Evolutionary conservation across 2,888 invertebrate species (phyloP), one percentile per base, ranked within the genome.

Genomic region (Noctua comes): DNA sequence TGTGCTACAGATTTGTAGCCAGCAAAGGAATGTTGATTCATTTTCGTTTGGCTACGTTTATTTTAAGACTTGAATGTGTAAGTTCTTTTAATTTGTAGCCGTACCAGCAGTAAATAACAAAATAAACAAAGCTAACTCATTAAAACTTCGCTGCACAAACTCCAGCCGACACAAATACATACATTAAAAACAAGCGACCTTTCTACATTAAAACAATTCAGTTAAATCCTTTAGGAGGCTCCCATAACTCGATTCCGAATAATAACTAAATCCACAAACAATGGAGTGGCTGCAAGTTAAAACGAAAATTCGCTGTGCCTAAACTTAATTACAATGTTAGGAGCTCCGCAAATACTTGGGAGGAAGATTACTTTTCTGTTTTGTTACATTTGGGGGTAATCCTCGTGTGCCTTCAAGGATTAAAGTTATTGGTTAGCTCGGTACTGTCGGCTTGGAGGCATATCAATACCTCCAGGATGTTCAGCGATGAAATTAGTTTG

Each of bases 181-280:
- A 88, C 79, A 86, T 80, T 88, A 84, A 88, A 89, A 89, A 88
- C 86, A 76, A 77, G 83, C 73, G 87, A 88, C 88, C 87, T 88
- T 89, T 76, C 74, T 71, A 81, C 81, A 87, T 90, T 90, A 87
- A 88, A 88, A 87, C 83, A 90, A 88, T 85, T 86, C 84, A 74
- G 88, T 87, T 89, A 89, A 89, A 89, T 88, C 88, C 87, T 83
- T 77, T 80, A 83, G 80, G 79, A 83, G 82, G 82, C 80, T 84
- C 80, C 83, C 86, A 87, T 92, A 92, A 91, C 90, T 90, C 89
- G 91, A 92, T 92, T 92, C 83, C 82, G 85, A 87, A 88, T 90
- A 90, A 92, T 92, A 92, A 93, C 92, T 89, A 89, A 91, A 91
- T 90, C 91, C 87, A 86, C 92, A 92, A 93, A 93, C 92, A 93